phyloP scores from a whole-genome alignment of 2,888 invertebrate genomes.

The Calameuta pallipes region DNA sequence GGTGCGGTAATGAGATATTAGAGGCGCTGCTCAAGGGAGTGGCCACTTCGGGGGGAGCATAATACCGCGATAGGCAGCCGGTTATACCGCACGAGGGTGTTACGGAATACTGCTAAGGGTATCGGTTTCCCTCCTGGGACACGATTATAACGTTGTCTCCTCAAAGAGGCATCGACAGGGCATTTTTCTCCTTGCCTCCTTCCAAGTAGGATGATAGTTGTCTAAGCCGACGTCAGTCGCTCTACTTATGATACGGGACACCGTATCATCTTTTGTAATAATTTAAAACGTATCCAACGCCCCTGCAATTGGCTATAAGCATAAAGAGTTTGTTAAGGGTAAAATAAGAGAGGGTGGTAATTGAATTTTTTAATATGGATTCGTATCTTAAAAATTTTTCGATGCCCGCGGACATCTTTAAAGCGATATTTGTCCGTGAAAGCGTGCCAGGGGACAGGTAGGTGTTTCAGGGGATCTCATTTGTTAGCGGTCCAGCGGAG shows the following conservation, averaged over 20 bases:
- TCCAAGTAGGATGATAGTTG: neutral
- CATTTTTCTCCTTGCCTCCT: neutral
- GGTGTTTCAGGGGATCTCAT: conserved; percentile 37
- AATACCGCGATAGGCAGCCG: conserved; percentile 53
- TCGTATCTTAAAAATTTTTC: neutral
- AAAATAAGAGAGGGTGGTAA: neutral
- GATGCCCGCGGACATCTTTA: neutral
- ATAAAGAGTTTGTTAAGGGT: neutral
- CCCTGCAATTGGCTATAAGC: neutral
- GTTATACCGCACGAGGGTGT: conserved; percentile 48
- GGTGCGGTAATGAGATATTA: conserved; percentile 66
- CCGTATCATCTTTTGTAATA: neutral
- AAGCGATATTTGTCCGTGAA: neutral
- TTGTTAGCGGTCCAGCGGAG: conserved; percentile 48
- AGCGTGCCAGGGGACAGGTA: conserved; percentile 6
- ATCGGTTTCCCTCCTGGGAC: conserved; percentile 64
- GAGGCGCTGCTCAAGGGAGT: conserved; percentile 62
- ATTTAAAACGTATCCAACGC: neutral
- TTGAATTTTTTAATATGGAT: neutral
- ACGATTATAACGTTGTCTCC: conserved; percentile 59
- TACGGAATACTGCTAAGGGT: conserved; percentile 54
- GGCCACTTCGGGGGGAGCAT: conserved; percentile 57
- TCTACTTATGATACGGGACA: neutral
- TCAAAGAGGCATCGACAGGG: neutral
- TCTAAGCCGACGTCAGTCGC: neutral